A percentile compares a stretch with the other conserved stretches of the same genome.
Evolutionary conservation across 2,113 vertebrate species (phyloP).

Genomic region (Arothron firmamentum): DNA sequence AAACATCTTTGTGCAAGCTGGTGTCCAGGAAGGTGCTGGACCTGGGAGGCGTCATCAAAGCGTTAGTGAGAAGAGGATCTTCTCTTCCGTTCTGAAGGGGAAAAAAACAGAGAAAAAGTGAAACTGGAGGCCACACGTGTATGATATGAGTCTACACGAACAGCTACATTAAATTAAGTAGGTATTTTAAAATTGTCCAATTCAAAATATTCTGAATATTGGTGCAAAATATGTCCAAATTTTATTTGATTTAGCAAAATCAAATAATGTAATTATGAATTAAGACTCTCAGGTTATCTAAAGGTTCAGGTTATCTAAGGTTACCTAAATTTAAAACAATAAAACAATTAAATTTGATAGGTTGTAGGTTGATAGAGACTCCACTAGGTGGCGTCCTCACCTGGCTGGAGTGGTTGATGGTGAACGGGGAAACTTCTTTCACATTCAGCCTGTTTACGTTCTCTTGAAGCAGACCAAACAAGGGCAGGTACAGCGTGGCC

Average conservation of each 20-base stretch:
- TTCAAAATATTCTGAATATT: too few relatives aligned
- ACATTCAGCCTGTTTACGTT: conserved; percentile 95
- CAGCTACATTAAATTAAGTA: too few relatives aligned
- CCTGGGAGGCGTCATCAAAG: conserved; percentile 87
- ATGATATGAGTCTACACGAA: too few relatives aligned
- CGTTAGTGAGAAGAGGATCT: conserved; percentile 75
- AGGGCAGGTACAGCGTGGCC: conserved; percentile 92
- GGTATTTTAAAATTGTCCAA: too few relatives aligned
- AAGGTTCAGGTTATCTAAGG: background rate
- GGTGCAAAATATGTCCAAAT: too few relatives aligned
- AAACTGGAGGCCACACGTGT: too few relatives aligned
- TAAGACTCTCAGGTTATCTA: background rate
- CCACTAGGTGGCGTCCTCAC: conserved; percentile 75
- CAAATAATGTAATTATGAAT: too few relatives aligned
- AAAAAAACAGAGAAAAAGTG: background rate
- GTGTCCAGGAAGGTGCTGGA: conserved; percentile 83
- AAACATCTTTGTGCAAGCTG: conserved; percentile 91
- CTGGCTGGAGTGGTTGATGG: conserved; percentile 80
- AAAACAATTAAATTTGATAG: background rate
- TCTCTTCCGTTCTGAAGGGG: conserved; percentile 82
- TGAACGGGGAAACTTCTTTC: conserved; percentile 85
- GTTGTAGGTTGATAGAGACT: background rate
- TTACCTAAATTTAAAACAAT: background rate
- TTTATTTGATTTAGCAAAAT: too few relatives aligned
- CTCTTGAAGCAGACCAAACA: conserved; percentile 94